Evolutionary conservation across 2,113 vertebrate genomes (phyloP), one percentile per base, ranked within the genome.

Genomic region (Ceratotherium simum): DNA sequence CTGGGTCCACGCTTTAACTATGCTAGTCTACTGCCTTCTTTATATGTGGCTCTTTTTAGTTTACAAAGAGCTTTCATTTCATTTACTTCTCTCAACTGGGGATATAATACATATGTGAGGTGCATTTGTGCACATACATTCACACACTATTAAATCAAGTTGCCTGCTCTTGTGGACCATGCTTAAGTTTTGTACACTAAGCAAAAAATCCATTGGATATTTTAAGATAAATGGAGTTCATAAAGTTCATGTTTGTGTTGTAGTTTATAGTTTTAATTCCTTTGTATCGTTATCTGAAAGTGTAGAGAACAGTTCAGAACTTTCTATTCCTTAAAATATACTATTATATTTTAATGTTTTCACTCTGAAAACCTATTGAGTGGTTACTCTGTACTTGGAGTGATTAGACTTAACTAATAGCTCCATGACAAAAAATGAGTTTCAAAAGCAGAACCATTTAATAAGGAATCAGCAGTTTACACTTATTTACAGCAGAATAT

Each of bases 261-360:
- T 42, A 90, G 46, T 73, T 64, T 88, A 14, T 90, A 36, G 25
- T 88, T 78, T 95, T 65, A 93, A 84, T 76, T 83, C 9, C 20
- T 89, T 92, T 95, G 51, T 93, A 46, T 90, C 13, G 29, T 90
- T 95, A 91, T 46, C 31, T 73, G 3, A 36, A 65, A 98, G 13
- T 72, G 21, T 78, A 80, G 64, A 94, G 17, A 85, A 51, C 46
- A 83, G 39, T 81, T 67, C 46, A 54, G 72, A 96, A 8, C 8
- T 88, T 23, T 73, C 6, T 83, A 58, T 91, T 88, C 14, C 29
- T 96, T 90, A 76, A 84, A 92, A 76, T 90, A n/a, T 42, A 75
- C 13, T 42, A 36, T n/a, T 87, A 25, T 51, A 18, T 82, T 16
- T 95, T 91, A 81, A 42, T 85, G 27, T 72, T 91, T 91, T 92